phyloP scores from a whole-genome alignment of 2,797 vertebrate genomes.

The Macrochelys suwanniensis region DNA sequence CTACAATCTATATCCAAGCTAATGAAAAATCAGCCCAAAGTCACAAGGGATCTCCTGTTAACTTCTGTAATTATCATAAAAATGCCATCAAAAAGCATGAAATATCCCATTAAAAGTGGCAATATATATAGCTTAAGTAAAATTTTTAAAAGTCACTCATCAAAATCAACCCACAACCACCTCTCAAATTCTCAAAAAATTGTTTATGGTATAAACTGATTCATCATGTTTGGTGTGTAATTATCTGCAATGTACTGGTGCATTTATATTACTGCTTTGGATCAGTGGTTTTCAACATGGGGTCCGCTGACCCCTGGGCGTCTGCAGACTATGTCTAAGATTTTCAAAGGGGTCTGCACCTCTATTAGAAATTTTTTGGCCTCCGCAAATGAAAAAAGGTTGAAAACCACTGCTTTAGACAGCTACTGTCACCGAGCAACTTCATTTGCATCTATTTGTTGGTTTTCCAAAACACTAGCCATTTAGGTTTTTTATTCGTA shows the following conservation, averaged over 20 bases:
- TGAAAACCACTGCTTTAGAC: neutral
- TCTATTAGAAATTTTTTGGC: neutral
- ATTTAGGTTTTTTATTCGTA: neutral
- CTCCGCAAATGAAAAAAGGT: neutral
- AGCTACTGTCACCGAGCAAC: neutral
- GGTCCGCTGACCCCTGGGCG: neutral
- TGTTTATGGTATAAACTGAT: too few relatives aligned
- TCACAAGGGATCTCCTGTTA: neutral
- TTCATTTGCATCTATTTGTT: neutral
- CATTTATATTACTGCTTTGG: neutral
- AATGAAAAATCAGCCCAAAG: too few relatives aligned
- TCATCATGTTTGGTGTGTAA: too few relatives aligned
- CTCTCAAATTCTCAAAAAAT: too few relatives aligned
- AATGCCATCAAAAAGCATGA: neutral
- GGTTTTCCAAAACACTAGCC: neutral
- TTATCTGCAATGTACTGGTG: too few relatives aligned
- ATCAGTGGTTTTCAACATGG: neutral
- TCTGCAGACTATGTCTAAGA: too few relatives aligned
- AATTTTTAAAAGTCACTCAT: neutral
- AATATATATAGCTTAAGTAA: neutral
- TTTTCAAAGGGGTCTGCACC: neutral
- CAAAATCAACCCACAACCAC: neutral
- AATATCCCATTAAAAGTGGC: neutral
- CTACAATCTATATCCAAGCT: neutral
- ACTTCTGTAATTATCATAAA: neutral